phyloP scores from a whole-genome alignment of 2,888 invertebrate genomes.

The Lasioglossum vierecki region DNA sequence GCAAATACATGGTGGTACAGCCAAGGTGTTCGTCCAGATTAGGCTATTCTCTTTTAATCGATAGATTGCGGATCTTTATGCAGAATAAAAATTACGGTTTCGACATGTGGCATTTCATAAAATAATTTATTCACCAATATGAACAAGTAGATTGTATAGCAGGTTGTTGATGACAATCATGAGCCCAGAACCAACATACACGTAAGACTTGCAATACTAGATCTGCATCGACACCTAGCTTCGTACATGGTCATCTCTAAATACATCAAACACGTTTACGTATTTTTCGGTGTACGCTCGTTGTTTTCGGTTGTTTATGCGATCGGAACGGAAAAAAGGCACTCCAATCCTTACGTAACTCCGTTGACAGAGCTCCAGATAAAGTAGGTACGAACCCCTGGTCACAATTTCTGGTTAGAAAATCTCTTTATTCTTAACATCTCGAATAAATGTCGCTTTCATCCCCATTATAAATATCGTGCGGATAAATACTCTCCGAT shows the following conservation, averaged over 20 bases:
- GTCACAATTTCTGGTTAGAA: slow-evolving; percentile 34
- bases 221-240: slow-evolving; percentile 23
- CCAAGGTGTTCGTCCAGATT: too few species aligned
- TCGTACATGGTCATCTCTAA: slow-evolving; percentile 14
- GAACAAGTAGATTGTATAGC: slow-evolving; percentile 75
- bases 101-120: slow-evolving; percentile 65
- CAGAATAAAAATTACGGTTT: background rate
- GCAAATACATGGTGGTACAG: too few species aligned
- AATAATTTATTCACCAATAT: slow-evolving; percentile 79
- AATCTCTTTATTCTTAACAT: slow-evolving; percentile 13
- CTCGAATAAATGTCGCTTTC: background rate
- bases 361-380: slow-evolving; percentile 52
- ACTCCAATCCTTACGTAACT: slow-evolving; percentile 28
- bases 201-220: slow-evolving; percentile 8
- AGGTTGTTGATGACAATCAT: slow-evolving; percentile 46
- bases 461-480: background rate
- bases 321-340: slow-evolving; percentile 26
- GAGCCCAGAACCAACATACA: slow-evolving; percentile 44
- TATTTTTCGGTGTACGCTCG: background rate
- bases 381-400: slow-evolving; percentile 59
- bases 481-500: background rate
- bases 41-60: too few species aligned
- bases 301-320: slow-evolving; percentile 10
- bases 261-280: slow-evolving; percentile 27
- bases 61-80: too few species aligned